Conservation (phyloP, 1,140 invertebrate genomes). For the Ceratoteleas bidentatus region DNA sequence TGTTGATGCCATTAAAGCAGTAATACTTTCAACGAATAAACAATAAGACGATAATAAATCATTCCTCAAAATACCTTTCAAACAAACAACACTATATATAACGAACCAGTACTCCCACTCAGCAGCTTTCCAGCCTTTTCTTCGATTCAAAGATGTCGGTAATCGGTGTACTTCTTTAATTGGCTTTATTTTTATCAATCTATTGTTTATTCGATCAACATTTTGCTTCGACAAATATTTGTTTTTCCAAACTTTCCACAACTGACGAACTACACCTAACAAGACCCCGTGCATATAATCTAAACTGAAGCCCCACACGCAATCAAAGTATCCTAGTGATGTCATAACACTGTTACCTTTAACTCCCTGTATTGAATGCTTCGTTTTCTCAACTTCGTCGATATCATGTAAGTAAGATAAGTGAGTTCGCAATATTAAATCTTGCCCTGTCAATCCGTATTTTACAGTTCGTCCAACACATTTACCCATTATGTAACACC, state of each 20-base stretch:
- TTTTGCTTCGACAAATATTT: constrained; percentile 1
- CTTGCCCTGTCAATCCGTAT: constrained; percentile 11
- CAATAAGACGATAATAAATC: constrained; percentile 4
- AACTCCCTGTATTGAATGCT: not conserved
- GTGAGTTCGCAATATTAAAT: constrained; percentile 9
- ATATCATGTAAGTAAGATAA: constrained; percentile 29
- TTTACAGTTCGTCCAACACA: constrained; percentile 20
- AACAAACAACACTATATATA: constrained; percentile 20
- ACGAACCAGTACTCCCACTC: constrained; percentile 35
- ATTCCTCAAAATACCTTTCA: constrained; percentile 17
- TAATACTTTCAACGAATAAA: constrained; percentile 3
- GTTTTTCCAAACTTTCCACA: constrained; percentile 13
- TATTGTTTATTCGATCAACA: constrained; percentile 9
- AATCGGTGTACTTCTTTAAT: constrained; percentile 22
- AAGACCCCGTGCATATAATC: constrained; percentile 18
- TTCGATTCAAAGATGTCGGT: constrained; percentile 6
- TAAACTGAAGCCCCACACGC: constrained; percentile 13
- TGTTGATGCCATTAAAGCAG: no score
- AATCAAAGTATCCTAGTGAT: constrained; percentile 9
- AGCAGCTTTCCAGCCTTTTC: constrained; percentile 16
- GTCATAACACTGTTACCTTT: constrained; percentile 14
- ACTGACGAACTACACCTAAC: constrained; percentile 9
- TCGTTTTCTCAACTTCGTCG: constrained; percentile 3
- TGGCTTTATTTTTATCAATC: constrained; percentile 14
- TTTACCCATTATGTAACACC: constrained; percentile 31